These are phyloP conservation scores for Pongo abelii DNA, from an alignment of 2,113 vertebrate genomes.

Conservation along the genomic window DNA sequence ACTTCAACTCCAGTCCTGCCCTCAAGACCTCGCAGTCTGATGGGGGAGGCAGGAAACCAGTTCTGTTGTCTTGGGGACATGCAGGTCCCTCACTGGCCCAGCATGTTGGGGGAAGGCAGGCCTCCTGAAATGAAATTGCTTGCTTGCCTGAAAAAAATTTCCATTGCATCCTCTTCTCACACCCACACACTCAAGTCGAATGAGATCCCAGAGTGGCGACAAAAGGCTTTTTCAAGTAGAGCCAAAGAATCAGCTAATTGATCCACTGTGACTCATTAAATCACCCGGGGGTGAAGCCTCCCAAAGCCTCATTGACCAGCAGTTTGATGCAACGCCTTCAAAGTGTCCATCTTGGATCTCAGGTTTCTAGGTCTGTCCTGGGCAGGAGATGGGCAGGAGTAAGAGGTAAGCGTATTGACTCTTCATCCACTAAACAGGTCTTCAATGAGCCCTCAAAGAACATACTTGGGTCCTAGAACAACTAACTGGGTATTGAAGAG, in stretches of 20 bases:
- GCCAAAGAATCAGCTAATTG: not conserved
- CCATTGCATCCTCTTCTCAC: not conserved
- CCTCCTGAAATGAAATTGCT: not conserved
- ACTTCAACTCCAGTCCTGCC: not conserved
- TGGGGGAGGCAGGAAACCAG: not conserved
- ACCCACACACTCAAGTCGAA: not conserved
- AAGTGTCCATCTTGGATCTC: not conserved
- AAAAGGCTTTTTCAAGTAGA: not conserved
- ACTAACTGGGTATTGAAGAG: not conserved
- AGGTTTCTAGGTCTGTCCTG: not conserved
- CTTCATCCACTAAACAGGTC: not conserved
- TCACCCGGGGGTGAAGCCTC: not conserved
- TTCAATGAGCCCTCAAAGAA: not conserved
- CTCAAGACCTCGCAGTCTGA: not conserved
- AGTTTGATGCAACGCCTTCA: not conserved
- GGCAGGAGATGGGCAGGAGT: not conserved
- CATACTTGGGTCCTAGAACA: not conserved
- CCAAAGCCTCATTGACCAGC: not conserved
- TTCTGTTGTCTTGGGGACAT: not conserved
- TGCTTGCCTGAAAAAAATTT: not conserved
- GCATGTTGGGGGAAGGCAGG: not conserved
- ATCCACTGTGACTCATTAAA: constrained; percentile 16
- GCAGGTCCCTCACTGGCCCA: not conserved
- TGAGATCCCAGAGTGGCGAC: not conserved
- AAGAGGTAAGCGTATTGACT: not conserved